Base-by-base conservation (phyloP, 2,797 vertebrate genomes). In the Meda fulgida region DNA sequence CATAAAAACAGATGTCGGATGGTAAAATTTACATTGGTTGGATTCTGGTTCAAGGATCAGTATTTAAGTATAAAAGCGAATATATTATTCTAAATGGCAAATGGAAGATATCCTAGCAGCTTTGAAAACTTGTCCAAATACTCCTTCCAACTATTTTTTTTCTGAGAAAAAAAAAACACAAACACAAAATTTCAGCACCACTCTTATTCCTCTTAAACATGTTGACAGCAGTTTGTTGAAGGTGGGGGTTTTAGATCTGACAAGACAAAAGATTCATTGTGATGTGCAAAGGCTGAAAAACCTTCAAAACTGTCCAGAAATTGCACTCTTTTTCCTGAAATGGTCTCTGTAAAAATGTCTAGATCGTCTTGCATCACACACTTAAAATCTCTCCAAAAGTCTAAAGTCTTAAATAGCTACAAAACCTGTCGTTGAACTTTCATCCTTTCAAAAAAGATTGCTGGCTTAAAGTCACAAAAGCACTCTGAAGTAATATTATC, bases 291-390 rank as follows among this genome's bases (percentile, higher is more conserved):
- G 40, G 40, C 40, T 66, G 23, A 83, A 69, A 84, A 71, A 60
- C 38, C 26, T 72, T 79, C 51, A 84, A 84, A 78, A 84, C 82
- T 55, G 18, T 36, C n/a, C 13, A 3, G 31, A 78, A 63, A 79
- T 71, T 79, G 51, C 38, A 16, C 75, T 69, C 26, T 19, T 84
- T 78, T 55, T 8, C 53, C 43, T 69, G 53, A 72, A 79, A 84
- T 48, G n/a, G 29, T 70, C 40, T 80, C 55, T 65, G 69, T 51
- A 19, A 78, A 36, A 46, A 70, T n/a, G 38, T 78, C 66, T 58
- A 34, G 65, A 58, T 78, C 36, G 5, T 46, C n/a, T 84, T 78
- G 51, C 65, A 69, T 78, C 46, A 84, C 63, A 53, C 21, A 51
- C 34, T 81, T 38, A 55, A 55, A 81, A 70, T 53, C 79, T 81